Evolutionary conservation across 2,797 vertebrate genomes (phyloP).

Genomic region (Sebastes vulpes): DNA sequence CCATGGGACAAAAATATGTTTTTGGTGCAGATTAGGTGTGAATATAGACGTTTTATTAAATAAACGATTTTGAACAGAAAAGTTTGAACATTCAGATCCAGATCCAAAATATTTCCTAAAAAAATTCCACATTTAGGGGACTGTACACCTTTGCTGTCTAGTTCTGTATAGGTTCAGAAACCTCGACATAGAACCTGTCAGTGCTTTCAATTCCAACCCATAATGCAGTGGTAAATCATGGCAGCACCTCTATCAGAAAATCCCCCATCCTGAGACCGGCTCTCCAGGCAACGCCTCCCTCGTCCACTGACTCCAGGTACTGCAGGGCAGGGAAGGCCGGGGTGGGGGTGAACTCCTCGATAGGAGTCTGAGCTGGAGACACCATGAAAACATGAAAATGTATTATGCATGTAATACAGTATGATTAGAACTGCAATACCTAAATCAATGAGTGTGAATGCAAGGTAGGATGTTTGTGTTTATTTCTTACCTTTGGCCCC

Average conservation of each 20-base stretch:
- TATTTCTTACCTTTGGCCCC: constrained; percentile 92
- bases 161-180: not conserved
- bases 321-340: constrained; percentile 95
- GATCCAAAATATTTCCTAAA: not conserved
- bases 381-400: not conserved
- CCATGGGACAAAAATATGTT: not conserved
- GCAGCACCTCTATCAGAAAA: constrained; percentile 92
- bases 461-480: not conserved
- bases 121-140: not conserved
- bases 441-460: not conserved
- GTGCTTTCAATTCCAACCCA: not conserved
- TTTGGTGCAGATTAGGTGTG: not conserved
- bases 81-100: not conserved
- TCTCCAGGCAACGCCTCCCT: constrained; percentile 94
- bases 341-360: constrained; percentile 96
- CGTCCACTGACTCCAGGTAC: constrained; percentile 95
- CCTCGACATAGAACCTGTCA: not conserved
- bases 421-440: not conserved
- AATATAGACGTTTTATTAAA: not conserved
- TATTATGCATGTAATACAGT: not conserved
- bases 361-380: constrained; percentile 93
- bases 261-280: constrained; percentile 95
- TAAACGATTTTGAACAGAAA: not conserved
- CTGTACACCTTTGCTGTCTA: not conserved
- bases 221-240: not conserved